A percentile compares a stretch with the other conserved stretches of the same genome.
Conservation (phyloP, 2,888 invertebrate species). For the Mycalesis mineus region DNA sequence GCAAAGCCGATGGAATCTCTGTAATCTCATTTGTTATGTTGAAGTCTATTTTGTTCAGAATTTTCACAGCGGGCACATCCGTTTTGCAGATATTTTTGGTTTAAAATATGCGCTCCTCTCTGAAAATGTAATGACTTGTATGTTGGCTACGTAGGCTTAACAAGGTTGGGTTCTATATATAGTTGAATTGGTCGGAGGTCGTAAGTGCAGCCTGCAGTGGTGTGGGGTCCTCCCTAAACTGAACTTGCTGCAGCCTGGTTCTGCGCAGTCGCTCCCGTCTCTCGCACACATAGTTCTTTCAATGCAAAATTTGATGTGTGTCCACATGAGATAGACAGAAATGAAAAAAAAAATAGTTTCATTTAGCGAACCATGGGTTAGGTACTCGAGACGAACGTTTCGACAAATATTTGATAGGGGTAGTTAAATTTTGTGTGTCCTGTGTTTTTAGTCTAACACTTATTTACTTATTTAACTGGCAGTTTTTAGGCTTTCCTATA, state of each 20-base stretch:
- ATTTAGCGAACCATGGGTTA: background rate
- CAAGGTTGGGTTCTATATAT: constrained; percentile 35
- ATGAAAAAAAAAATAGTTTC: constrained; percentile 2
- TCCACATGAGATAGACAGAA: constrained; percentile 7
- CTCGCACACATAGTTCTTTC: constrained; percentile 26
- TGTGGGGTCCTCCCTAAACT: constrained; percentile 31
- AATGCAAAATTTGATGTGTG: constrained; percentile 27
- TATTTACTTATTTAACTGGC: background rate
- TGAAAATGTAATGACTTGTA: constrained; percentile 30
- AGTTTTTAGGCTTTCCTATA: background rate
- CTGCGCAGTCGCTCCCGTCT: constrained; percentile 21
- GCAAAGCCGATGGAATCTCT: background rate
- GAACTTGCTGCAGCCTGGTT: constrained; percentile 30
- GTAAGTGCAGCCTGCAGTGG: constrained; percentile 45
- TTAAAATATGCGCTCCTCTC: background rate
- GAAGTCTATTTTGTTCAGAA: constrained; percentile 25
- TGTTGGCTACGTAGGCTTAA: constrained; percentile 32
- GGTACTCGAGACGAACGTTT: background rate
- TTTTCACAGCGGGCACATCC: background rate
- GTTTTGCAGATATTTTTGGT: background rate
- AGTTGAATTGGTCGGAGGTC: constrained; percentile 37
- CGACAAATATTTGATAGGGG: background rate
- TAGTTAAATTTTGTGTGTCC: background rate
- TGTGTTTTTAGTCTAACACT: background rate
- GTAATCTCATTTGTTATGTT: constrained; percentile 1